Evolutionary conservation across 2,888 invertebrate genomes (phyloP), one percentile per base, ranked within the genome.

Genomic region (Phaonia tiefii): DNA sequence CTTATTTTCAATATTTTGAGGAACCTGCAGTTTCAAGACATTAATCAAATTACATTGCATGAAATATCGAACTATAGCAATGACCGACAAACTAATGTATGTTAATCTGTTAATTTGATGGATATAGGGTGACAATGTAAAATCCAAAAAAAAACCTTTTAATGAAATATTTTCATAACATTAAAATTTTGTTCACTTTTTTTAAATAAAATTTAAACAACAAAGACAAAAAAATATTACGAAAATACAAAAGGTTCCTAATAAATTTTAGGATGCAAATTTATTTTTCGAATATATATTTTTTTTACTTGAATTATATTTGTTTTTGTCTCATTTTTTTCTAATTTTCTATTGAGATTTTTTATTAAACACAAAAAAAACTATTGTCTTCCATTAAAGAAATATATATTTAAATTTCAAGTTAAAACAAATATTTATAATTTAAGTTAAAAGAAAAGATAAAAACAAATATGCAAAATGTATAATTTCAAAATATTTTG

Each of bases 371-470:
- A 76, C 58, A 69, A 75, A 77, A 81, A 78, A 79, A 73, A 82
- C 82, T 77, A 60, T 79, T 82, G 82, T 82, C 82, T 82, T 79
- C 79, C 82, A 82, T 82, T 82, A 70, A 77, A 11, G 69, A 70
- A 58, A 63, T 67, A 67, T 70, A n/a, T n/a, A 25, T 26, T 74
- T 54, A 46, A 49, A 15, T 67, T 70, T 66, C 51, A 42, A 10
- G 20, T 54, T 54, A 46, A 71, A 37, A 74, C 22, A 66, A 76
- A 44, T 39, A 46, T 22, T 60, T 63, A 51, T 15, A 54, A 17
- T 25, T 74, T 75, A 13, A n/a, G 51, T 20, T 75, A 44, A 5
- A 37, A 37, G 7, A n/a, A 66, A 56, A 49, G 54, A 44, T 39
- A 70, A 20, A 37, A 31, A 15, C 46, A 65, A 71, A 58, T 54